Percentiles rank a stretch among this genome's conserved stretches.
These are phyloP conservation scores for Gryllus bimaculatus DNA, from an alignment of 1,140 invertebrate genomes.

Conservation along the genomic window DNA sequence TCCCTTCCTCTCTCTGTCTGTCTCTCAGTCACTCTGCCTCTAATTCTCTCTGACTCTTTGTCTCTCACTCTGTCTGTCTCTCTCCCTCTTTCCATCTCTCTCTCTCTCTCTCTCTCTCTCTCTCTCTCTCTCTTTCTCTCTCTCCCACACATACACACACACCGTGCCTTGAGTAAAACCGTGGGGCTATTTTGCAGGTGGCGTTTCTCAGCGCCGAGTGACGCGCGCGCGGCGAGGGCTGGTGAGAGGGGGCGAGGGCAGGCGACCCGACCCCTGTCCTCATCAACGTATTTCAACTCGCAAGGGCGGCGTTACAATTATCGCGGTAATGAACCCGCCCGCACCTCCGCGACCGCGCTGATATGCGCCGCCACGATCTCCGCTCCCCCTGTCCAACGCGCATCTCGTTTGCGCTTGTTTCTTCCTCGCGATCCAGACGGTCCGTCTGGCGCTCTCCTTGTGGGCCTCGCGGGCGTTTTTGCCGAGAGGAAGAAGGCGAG, in stretches of 20 bases:
- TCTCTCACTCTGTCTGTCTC: too few species aligned
- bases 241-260: background rate
- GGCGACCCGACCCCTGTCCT: background rate
- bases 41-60: too few species aligned
- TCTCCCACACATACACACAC: background rate
- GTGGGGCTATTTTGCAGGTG: background rate
- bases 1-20: too few species aligned
- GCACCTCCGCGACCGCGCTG: background rate
- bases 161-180: background rate
- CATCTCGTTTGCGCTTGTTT: too few species aligned
- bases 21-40: too few species aligned
- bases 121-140: background rate
- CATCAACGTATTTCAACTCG: background rate
- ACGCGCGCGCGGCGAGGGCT: too few species aligned
- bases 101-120: too few species aligned
- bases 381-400: background rate
- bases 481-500: too few species aligned
- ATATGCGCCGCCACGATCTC: background rate
- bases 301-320: background rate
- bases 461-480: too few species aligned
- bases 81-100: too few species aligned
- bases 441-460: too few species aligned
- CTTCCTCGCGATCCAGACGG: background rate
- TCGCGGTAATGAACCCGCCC: background rate
- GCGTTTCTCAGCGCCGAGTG: background rate